phyloP scores from a whole-genome alignment of 2,888 invertebrate species.

The Plagiodera versicolora region DNA sequence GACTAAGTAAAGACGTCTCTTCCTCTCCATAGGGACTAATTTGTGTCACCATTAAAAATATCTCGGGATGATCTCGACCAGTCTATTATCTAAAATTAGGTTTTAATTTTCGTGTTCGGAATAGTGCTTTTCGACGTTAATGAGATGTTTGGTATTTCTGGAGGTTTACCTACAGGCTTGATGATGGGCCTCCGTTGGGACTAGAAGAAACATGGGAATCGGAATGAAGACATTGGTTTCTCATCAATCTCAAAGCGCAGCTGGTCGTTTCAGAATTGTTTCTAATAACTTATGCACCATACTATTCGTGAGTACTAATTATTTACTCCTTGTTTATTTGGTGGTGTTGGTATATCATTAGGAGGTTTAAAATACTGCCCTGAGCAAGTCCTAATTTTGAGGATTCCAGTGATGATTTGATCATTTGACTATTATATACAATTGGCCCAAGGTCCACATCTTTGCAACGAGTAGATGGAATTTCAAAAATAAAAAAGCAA shows the following conservation, averaged over 20 bases:
- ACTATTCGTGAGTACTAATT: too few relatives aligned
- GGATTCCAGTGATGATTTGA: too few relatives aligned
- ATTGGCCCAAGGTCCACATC: too few relatives aligned
- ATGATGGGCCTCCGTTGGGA: constrained; percentile 2
- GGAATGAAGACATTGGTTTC: not conserved
- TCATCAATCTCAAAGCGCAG: not conserved
- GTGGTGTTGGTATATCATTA: too few relatives aligned
- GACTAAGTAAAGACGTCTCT: constrained; percentile 21
- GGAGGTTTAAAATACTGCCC: too few relatives aligned
- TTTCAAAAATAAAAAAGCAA: too few relatives aligned
- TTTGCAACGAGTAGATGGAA: too few relatives aligned
- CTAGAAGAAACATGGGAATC: not conserved
- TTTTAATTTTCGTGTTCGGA: constrained; percentile 22
- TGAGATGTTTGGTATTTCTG: constrained; percentile 19
- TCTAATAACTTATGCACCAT: not conserved
- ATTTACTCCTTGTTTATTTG: too few relatives aligned
- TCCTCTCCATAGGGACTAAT: constrained; percentile 15
- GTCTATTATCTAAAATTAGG: constrained; percentile 25
- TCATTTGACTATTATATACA: too few relatives aligned
- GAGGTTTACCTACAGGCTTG: constrained; percentile 16
- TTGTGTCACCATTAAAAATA: constrained; percentile 31
- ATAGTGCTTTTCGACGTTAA: constrained; percentile 17
- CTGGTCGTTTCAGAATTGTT: not conserved
- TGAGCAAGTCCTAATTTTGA: too few relatives aligned
- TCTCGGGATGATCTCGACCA: constrained; percentile 15